phyloP scores from a whole-genome alignment of 2,797 vertebrate genomes.

The Clarias fuscus region DNA sequence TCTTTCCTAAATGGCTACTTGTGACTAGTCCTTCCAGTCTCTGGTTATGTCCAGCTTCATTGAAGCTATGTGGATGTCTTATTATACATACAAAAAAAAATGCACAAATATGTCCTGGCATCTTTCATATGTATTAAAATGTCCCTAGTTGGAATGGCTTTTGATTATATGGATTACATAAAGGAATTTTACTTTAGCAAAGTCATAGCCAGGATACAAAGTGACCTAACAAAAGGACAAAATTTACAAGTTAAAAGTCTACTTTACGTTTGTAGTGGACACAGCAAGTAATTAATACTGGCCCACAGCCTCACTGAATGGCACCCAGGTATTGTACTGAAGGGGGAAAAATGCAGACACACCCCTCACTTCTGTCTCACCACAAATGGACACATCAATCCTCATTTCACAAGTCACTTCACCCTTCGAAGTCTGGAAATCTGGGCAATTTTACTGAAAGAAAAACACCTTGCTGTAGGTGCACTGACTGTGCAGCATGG shows the following conservation, averaged over 20 bases:
- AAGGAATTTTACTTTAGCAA: background rate
- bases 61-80: conserved; percentile 1
- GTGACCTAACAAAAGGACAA: conserved; percentile 22
- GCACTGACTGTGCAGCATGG: conserved; percentile 52
- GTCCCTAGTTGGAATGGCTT: background rate
- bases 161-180: background rate
- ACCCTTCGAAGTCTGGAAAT: conserved; percentile 64
- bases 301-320: conserved; percentile 33
- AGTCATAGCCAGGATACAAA: conserved; percentile 5
- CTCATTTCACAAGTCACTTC: conserved; percentile 76
- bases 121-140: conserved; percentile 3
- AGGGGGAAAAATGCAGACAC: conserved; percentile 32
- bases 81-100: conserved; percentile 15
- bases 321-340: conserved; percentile 24
- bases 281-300: conserved; percentile 22
- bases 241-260: conserved; percentile 15
- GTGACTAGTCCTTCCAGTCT: background rate
- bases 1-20: conserved; percentile 69
- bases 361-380: conserved; percentile 60
- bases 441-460: conserved; percentile 56
- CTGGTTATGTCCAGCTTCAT: conserved; percentile 4
- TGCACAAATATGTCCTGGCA: conserved; percentile 11
- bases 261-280: conserved; percentile 21
- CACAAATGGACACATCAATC: conserved; percentile 81
- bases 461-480: conserved; percentile 54